Conservation (phyloP, 2,797 vertebrate genomes). For the Eulemur rubriventer region DNA sequence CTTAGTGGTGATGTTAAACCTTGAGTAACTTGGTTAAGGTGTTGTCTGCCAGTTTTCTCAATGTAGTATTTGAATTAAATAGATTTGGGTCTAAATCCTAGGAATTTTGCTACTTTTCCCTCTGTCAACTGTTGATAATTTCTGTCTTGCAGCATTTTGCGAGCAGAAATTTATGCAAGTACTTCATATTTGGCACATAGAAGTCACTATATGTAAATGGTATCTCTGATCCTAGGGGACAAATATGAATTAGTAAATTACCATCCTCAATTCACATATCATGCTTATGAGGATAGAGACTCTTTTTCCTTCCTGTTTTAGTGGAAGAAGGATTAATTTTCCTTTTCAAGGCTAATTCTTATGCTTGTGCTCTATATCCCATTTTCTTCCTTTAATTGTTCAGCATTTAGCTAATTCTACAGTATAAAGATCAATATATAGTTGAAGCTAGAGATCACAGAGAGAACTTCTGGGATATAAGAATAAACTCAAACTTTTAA, state of each 20-base stretch:
- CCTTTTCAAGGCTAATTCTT: background rate
- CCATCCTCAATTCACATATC: background rate
- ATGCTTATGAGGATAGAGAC: background rate
- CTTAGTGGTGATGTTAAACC: background rate
- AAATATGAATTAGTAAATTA: background rate
- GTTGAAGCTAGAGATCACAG: background rate
- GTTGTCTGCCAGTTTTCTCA: background rate
- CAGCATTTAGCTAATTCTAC: background rate
- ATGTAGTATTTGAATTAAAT: background rate
- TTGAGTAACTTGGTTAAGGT: background rate
- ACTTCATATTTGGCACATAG: background rate
- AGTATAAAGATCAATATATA: background rate
- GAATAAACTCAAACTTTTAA: constrained; percentile 24
- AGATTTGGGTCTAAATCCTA: background rate
- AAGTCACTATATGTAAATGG: background rate
- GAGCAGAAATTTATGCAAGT: background rate
- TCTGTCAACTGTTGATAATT: background rate
- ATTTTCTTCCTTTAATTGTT: background rate
- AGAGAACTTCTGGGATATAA: background rate
- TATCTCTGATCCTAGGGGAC: background rate
- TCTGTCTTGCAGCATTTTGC: background rate
- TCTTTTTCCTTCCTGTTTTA: background rate
- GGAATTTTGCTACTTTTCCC: background rate
- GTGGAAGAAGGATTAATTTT: background rate
- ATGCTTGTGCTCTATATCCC: background rate